Evolutionary conservation across 2,113 vertebrate species (phyloP), one percentile per base, ranked within the genome.

Genomic region (Rhizomys pruinosus): DNA sequence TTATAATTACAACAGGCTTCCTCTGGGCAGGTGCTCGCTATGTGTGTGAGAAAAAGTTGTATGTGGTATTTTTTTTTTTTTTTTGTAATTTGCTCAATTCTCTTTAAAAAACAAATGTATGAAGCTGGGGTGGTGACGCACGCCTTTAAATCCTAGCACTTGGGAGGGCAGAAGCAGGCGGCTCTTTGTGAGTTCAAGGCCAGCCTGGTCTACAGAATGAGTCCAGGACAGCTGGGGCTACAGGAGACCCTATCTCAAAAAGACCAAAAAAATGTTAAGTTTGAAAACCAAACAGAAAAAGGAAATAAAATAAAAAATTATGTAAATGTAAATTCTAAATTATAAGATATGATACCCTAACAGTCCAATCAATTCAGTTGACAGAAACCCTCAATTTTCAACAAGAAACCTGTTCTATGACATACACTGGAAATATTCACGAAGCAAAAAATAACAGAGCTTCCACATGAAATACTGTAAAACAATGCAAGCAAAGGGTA

Each of bases 381-480:
- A 72, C 22, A 82, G 44, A 89, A 64, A 52, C 6, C 61, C 20
- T 90, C n/a, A 84, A 32, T 37, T 69, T 44, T 74, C 4, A 10
- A 61, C 44, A 59, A 84, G 20, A 79, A 42, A 61, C 57, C 52
- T 25, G 20, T 76, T 64, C 27, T 22, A 55, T 78, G 29, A 78
- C 57, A 19, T 52, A 29, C 5, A 59, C 19, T 72, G 17, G 47
- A 57, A 89, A 23, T 10, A 68, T 15, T 74, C 23, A 52, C n/a
- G 86, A 79, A 93, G 68, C 37, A n/a, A n/a, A 93, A 81, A 89
- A 78, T 82, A 55, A 72, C 74, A 81, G 47, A 52, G 10, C 73
- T 37, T 77, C 57, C 19, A 55, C 39, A 7, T 68, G 39, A 86
- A 68, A 87, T 20, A 16, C 39, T 59, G 1, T 29, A n/a, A 85